Evolutionary conservation across 2,888 invertebrate genomes (phyloP), one percentile per base, ranked within the genome.

Genomic region (Drosophila tanythrix): DNA sequence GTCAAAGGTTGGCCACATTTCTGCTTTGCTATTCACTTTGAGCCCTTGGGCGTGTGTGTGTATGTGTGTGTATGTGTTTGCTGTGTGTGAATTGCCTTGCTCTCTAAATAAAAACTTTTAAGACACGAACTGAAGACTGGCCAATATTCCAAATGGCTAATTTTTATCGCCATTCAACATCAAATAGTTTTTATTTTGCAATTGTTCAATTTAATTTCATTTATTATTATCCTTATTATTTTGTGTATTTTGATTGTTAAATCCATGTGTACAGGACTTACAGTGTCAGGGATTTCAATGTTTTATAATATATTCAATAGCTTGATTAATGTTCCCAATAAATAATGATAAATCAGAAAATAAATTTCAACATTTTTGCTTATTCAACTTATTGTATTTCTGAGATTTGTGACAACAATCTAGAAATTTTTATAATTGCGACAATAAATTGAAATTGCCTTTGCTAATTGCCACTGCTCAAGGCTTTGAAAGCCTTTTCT

Each of bases 1-100:
- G 85, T 87, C 87, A 85, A 83, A 88, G 84, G 85, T 77, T 85
- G 67, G 59, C 73, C 74, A 76, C 74, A 81, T 66, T 83, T 64
- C 62, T 57, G 65, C 61, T 59, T 66, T 63, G 65, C 56, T 53
- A 65, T 72, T 66, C 69, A 61, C 55, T 70, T 59, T 61, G 25
- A 53, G 50, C 59, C 59, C 52, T 61, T 33, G 35, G 35, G 31
- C 76, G 43, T 48, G 11, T 40, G 40, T 35, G 27, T 8, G 40
- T 51, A 18, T 55, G 36, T 53, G 25, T 21, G 33, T 33, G 53
- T 53, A 33, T 25, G 21, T 15, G n/a, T n/a, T 2, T 38, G n/a
- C 8, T 21, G 29, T 40, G 40, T 29, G 21, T 15, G 40, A 10
- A 21, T 43, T 21, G 43, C 31, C 15, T 15, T 57, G 40, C 43